These are phyloP conservation scores for Dynastes grantii DNA, from an alignment of 2,888 invertebrate species.

Conservation along the genomic window DNA sequence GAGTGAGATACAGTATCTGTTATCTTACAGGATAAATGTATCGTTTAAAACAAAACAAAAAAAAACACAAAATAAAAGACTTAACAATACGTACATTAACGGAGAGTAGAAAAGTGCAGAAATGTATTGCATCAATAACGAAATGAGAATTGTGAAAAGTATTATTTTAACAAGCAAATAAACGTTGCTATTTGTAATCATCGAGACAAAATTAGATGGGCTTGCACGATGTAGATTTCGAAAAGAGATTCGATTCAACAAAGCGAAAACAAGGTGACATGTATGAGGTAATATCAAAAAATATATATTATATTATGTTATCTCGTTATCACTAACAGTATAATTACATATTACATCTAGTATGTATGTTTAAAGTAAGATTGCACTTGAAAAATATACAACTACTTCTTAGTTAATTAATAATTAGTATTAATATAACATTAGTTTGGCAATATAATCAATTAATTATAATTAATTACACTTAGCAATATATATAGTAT, in stretches of 20 bases:
- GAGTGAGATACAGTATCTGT: conserved; percentile 49
- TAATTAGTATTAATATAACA: not conserved
- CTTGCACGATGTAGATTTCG: not conserved
- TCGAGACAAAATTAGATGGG: too few species aligned
- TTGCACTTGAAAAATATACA: conserved; percentile 39
- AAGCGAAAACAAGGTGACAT: conserved; percentile 6
- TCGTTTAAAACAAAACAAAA: conserved; percentile 8
- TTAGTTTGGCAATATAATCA: conserved; percentile 35
- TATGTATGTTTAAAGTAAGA: conserved; percentile 28
- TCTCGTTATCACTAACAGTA: conserved; percentile 16
- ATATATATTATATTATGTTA: conserved; percentile 25
- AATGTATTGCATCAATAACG: too few species aligned
- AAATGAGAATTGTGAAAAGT: too few species aligned
- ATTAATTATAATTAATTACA: not conserved
- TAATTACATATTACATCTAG: conserved; percentile 6
- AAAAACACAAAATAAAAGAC: too few species aligned
- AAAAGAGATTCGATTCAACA: not conserved
- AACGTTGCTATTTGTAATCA: too few species aligned
- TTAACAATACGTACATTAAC: too few species aligned
- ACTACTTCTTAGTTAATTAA: not conserved
- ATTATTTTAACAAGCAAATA: too few species aligned
- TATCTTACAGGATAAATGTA: conserved; percentile 8
- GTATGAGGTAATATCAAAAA: conserved; percentile 39
- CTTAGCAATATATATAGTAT: conserved; percentile 3
- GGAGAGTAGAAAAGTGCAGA: too few species aligned